Conservation (phyloP, 2,888 invertebrate species). For the Drosophila planitibia region DNA sequence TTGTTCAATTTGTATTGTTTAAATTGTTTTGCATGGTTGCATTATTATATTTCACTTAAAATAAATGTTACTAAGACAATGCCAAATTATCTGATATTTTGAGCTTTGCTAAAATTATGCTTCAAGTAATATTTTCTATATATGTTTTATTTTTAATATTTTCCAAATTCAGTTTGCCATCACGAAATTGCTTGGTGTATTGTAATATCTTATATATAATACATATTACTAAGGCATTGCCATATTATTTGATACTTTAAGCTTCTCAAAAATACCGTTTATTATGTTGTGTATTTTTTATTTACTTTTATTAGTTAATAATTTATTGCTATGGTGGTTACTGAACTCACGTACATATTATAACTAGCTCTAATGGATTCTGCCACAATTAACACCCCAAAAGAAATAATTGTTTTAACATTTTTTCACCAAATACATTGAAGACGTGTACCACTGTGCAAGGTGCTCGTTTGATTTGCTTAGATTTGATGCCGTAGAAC, state of each 20-base stretch:
- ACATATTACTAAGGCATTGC: not conserved
- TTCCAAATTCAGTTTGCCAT: not conserved
- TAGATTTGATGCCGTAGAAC: conserved; percentile 49
- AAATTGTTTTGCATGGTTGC: not conserved
- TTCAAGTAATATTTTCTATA: not conserved
- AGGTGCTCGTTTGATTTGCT: conserved; percentile 42
- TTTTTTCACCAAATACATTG: not conserved
- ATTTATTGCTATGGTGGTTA: not conserved
- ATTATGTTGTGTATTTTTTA: not conserved
- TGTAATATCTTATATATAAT: not conserved
- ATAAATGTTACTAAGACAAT: not conserved
- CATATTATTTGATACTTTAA: no score
- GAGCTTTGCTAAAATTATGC: not conserved
- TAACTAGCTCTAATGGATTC: not conserved
- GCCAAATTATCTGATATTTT: not conserved
- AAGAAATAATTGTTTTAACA: not conserved
- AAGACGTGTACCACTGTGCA: conserved; percentile 26
- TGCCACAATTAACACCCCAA: not conserved
- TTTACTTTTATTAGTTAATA: not conserved
- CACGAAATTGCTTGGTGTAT: not conserved
- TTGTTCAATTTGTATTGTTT: not conserved
- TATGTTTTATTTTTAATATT: not conserved
- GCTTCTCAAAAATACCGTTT: not conserved
- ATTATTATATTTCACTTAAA: not conserved
- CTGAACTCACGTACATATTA: not conserved